phyloP scores from a whole-genome alignment of 2,888 invertebrate genomes.

The Heliothis peltigera region DNA sequence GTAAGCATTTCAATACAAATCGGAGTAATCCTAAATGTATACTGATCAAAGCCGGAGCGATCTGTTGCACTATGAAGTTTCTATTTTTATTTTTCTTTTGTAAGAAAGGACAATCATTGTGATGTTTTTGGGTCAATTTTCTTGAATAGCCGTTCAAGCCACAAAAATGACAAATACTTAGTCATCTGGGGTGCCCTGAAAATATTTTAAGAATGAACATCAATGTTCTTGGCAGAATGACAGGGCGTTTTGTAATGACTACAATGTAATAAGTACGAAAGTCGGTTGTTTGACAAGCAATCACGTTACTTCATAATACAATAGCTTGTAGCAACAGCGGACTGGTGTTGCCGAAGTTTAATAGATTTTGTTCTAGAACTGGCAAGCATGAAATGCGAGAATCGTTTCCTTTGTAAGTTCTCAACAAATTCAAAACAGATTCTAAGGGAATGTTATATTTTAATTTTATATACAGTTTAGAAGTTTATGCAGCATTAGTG shows the following conservation, averaged over 20 bases:
- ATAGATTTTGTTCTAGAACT: slow-evolving; percentile 59
- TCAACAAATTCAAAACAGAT: slow-evolving; percentile 32
- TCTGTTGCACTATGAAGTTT: neutral
- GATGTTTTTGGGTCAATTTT: neutral
- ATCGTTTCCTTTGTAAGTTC: slow-evolving; percentile 30
- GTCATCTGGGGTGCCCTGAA: no score
- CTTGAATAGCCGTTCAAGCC: no score
- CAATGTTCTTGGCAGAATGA: slow-evolving; percentile 21
- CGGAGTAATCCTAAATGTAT: neutral
- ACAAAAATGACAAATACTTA: no score
- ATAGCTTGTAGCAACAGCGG: slow-evolving; percentile 38
- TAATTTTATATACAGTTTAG: slow-evolving; percentile 18
- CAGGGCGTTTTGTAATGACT: neutral
- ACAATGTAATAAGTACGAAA: slow-evolving; percentile 38
- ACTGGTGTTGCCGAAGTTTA: slow-evolving; percentile 48
- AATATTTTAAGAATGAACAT: neutral
- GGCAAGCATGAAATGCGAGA: slow-evolving; percentile 47
- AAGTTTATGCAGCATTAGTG: neutral
- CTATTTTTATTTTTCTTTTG: neutral
- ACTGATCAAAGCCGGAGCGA: neutral
- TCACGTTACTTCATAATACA: slow-evolving; percentile 43
- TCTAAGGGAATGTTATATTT: slow-evolving; percentile 28
- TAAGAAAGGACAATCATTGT: neutral
- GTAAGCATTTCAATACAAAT: slow-evolving; percentile 8
- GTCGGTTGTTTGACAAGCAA: slow-evolving; percentile 45